These are phyloP conservation scores for Cricetomys ansorgei DNA, from an alignment of 2,113 vertebrate genomes.

Conservation along the genomic window DNA sequence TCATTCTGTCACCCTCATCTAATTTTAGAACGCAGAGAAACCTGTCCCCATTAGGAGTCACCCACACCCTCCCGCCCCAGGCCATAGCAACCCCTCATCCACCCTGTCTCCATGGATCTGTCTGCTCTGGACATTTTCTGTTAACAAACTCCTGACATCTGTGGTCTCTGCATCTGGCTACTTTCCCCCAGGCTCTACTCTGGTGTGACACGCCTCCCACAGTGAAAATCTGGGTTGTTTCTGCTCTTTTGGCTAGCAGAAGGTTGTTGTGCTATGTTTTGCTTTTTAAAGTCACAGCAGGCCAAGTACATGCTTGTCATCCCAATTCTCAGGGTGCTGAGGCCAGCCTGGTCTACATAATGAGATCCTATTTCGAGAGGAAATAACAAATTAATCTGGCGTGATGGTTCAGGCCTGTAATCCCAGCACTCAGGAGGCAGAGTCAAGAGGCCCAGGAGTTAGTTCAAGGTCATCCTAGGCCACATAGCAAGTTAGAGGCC, in stretches of 20 bases:
- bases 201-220: neutral
- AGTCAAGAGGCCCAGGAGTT: neutral
- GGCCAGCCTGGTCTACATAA: neutral
- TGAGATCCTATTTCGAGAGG: neutral
- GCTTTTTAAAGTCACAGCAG: neutral
- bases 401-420: neutral
- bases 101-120: neutral
- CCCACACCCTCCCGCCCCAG: too few relatives aligned
- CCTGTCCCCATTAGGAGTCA: neutral
- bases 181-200: neutral
- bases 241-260: neutral
- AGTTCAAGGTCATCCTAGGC: neutral
- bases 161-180: neutral
- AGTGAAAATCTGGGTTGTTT: neutral
- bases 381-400: neutral
- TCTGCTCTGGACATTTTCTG: too few relatives aligned
- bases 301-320: neutral
- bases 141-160: neutral
- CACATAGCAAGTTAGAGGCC: neutral
- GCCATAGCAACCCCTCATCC: too few relatives aligned
- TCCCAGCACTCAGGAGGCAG: neutral
- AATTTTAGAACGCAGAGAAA: constrained; percentile 12
- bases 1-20: neutral
- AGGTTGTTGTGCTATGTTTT: neutral
- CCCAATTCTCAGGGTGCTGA: neutral